A percentile compares a stretch with the other conserved stretches of the same genome.
Evolutionary conservation across 2,888 invertebrate genomes (phyloP).

Genomic region (Drosophila atripex): DNA sequence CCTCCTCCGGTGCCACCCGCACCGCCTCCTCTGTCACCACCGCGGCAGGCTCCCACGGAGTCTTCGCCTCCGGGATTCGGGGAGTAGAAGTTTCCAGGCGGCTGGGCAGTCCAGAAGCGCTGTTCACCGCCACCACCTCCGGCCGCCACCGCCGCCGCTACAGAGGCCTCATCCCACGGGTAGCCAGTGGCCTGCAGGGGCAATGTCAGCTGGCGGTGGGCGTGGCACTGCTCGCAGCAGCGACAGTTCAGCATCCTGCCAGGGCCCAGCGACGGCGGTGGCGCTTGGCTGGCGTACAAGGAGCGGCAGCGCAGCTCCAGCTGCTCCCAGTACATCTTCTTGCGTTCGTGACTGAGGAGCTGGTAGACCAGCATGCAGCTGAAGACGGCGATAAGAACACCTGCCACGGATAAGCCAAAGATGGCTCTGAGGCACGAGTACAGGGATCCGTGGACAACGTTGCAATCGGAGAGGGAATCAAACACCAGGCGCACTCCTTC

Average conservation of each 20-base stretch:
- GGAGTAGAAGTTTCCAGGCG: constrained; percentile 91
- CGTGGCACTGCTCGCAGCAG: constrained; percentile 89
- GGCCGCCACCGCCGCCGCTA: constrained; percentile 71
- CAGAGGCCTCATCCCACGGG: constrained; percentile 85
- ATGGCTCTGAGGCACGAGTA: constrained; percentile 95
- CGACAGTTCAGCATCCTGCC: constrained; percentile 85
- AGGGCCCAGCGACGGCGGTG: constrained; percentile 75
- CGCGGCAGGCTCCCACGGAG: constrained; percentile 72
- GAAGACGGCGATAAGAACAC: constrained; percentile 95
- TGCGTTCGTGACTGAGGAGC: constrained; percentile 93
- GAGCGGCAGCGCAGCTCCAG: constrained; percentile 93
- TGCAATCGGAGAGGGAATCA: constrained; percentile 93
- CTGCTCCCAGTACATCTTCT: constrained; percentile 98
- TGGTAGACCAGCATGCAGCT: constrained; percentile 97
- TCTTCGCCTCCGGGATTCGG: constrained; percentile 90
- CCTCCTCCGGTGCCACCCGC: constrained; percentile 47
- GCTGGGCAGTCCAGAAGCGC: constrained; percentile 85
- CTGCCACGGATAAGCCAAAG: constrained; percentile 95
- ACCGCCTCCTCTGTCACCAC: constrained; percentile 55
- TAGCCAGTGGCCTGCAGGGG: constrained; percentile 85
- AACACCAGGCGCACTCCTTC: constrained; percentile 91
- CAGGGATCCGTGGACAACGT: constrained; percentile 94
- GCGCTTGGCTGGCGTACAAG: constrained; percentile 86
- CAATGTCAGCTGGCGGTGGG: constrained; percentile 85
- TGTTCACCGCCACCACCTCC: constrained; percentile 77